A percentile compares a stretch with the other conserved stretches of the same genome.
Evolutionary conservation across 2,888 invertebrate species (phyloP).

Genomic region (Drosophila paucipuncta): DNA sequence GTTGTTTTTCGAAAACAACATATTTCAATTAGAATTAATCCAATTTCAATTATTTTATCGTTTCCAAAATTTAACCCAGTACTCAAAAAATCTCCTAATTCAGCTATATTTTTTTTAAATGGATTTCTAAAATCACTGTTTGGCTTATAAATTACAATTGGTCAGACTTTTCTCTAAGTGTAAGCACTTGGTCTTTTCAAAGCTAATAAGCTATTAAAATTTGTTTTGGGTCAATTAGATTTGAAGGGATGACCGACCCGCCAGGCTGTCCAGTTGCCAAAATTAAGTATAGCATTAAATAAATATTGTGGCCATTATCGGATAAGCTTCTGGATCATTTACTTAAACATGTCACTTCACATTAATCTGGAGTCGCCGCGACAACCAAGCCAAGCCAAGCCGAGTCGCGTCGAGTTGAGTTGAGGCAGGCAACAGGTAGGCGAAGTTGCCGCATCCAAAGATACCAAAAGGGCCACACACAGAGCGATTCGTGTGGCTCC

Average conservation of each 20-base stretch:
- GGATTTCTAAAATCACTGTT: neutral
- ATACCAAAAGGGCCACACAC: constrained; percentile 75
- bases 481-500: constrained; percentile 54
- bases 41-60: neutral
- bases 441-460: constrained; percentile 14
- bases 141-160: neutral
- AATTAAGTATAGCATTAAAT: constrained; percentile 77
- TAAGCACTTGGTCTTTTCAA: neutral
- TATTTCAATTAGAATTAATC: neutral
- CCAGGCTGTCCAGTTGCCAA: constrained; percentile 43
- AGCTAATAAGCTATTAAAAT: neutral
- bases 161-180: neutral
- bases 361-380: constrained; percentile 68
- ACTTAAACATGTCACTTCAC: constrained; percentile 84
- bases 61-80: neutral
- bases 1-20: neutral
- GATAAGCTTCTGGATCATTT: constrained; percentile 84
- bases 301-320: constrained; percentile 84
- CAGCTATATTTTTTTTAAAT: neutral
- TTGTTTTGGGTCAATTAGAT: constrained; percentile 61
- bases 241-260: constrained; percentile 1
- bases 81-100: accelerated
- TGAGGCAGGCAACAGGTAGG: constrained; percentile 42
- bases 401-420: neutral
- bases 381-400: constrained; percentile 9